Conservation (phyloP, 2,797 vertebrate species). For the Ctenosaura bakeri region DNA sequence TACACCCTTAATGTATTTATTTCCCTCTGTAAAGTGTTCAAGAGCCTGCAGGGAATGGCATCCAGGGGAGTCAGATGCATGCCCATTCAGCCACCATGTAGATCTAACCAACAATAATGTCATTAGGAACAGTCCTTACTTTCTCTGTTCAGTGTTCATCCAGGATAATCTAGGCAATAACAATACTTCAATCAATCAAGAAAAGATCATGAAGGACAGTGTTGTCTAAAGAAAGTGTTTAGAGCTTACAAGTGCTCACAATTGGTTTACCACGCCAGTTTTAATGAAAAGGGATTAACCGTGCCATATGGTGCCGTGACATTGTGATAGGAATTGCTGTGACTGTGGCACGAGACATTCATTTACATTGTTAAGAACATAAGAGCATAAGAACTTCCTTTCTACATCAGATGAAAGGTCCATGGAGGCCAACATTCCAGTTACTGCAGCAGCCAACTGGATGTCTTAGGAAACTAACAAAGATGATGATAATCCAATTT, state of each 20-base stretch:
- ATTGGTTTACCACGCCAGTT: slow-evolving; percentile 58
- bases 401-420: not conserved
- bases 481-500: not conserved
- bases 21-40: not conserved
- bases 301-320: slow-evolving; percentile 66
- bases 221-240: slow-evolving; percentile 60
- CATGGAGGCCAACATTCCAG: not conserved
- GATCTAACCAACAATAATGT: not conserved
- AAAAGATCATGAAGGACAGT: slow-evolving; percentile 43
- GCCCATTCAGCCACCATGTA: not conserved
- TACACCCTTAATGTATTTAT: too few species aligned
- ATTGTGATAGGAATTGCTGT: slow-evolving; percentile 61
- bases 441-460: not conserved
- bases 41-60: not conserved
- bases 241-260: slow-evolving; percentile 47
- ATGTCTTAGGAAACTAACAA: not conserved
- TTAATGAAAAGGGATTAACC: slow-evolving; percentile 70
- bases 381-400: not conserved
- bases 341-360: slow-evolving; percentile 57
- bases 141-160: slow-evolving; percentile 38
- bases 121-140: slow-evolving; percentile 29
- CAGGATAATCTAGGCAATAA: slow-evolving; percentile 49
- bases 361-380: slow-evolving; percentile 8
- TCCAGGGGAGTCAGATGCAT: not conserved
- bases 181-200: slow-evolving; percentile 62